Conservation (phyloP, 2,113 vertebrate genomes). For the Gambusia holbrooki region DNA sequence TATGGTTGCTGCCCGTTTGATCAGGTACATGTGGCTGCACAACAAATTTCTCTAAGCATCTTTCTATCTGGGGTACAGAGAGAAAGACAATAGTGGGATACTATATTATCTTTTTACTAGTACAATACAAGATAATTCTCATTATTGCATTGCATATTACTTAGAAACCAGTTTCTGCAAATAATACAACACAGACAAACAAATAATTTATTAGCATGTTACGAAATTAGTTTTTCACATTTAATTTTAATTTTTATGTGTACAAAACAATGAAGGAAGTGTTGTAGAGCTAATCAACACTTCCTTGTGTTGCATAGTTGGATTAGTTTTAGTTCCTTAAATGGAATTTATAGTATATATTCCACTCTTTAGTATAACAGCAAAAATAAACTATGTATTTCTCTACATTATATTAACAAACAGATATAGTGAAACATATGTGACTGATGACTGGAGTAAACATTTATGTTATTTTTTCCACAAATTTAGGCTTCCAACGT, state of each 20-base stretch:
- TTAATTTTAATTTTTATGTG: background rate
- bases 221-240: too few species aligned
- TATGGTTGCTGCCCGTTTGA: conserved; percentile 79
- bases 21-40: conserved; percentile 33
- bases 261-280: background rate
- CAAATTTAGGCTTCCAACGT: too few species aligned
- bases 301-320: too few species aligned
- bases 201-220: background rate
- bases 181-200: background rate
- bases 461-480: too few species aligned
- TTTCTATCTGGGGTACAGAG: background rate
- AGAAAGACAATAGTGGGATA: background rate
- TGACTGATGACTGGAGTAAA: too few species aligned
- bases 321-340: too few species aligned
- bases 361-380: too few species aligned
- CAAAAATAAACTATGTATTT: too few species aligned
- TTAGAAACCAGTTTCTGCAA: background rate
- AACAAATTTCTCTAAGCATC: background rate
- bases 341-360: too few species aligned
- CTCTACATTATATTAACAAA: too few species aligned
- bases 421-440: too few species aligned
- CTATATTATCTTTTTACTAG: background rate
- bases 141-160: background rate
- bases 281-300: background rate
- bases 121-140: background rate